Base-by-base conservation (phyloP, 53 echinoderm and acorn worm genomes). In the Patiria pectinifera region DNA sequence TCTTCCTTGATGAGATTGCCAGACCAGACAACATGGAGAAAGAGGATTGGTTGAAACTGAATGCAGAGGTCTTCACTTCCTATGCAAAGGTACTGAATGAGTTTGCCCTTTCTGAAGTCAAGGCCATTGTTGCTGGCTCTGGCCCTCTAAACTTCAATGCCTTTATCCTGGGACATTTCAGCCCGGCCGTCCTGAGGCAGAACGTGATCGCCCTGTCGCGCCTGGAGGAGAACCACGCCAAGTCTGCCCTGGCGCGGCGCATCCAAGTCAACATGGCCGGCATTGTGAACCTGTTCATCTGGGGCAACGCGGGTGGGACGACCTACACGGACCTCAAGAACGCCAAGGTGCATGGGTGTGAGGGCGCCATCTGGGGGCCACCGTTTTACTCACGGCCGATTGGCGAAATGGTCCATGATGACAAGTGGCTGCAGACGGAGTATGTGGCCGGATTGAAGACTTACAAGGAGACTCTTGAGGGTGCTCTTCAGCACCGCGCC, bases 281-380 rank as follows among this genome's bases (percentile, higher is more conserved):
- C 45, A 92, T 99, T 23, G 94, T 95, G 0, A 95, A 97, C 74
- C 86, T 99, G 19, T 82, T 99, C 13, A 80, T 97, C 80, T 99
- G 99, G 99, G 99, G 99, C 45, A 99, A 99, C 81, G 77, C 91
- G 19, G 95, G 96, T 21, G 99, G 99, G 43, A 93, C 93, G 19
- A 99, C 95, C 19, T 71, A 94, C 71, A 88, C 92, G 25, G 99
- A 99, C 61, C 71, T 97, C 58, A 90, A 87, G 19, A 78, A 94
- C 25, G 95, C 97, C 8, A 81, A 92, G 25, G 99, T 99, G 14
- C 97, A 94, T 86, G 94, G 95, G 10, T 99, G 96, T 92, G 99
- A 99, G 78, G 99, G 99, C 2, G 99, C 99, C 47, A 97, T 99
- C 78, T 97, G 96, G 96, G 99, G 99, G 21, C 99, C 99, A 6